Conservation (phyloP, 2,888 invertebrate genomes). For the Taenaris catops region DNA sequence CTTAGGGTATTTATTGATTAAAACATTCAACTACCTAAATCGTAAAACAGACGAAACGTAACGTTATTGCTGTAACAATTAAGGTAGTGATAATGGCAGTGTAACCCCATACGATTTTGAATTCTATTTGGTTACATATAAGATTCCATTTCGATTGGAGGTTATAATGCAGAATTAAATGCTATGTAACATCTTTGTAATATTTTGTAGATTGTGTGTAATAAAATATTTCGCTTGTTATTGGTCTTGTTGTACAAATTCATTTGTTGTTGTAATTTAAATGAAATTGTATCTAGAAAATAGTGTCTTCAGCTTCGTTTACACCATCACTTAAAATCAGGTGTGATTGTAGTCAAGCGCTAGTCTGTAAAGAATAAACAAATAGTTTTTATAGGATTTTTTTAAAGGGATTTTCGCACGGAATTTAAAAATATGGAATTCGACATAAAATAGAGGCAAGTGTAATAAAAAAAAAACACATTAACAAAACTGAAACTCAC, state of each 20-base stretch:
- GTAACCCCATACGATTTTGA: slow-evolving; percentile 24
- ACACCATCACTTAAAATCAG: too few species aligned
- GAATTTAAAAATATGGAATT: too few species aligned
- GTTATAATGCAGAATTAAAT: slow-evolving; percentile 39
- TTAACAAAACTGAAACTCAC: too few species aligned
- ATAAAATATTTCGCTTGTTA: slow-evolving; percentile 59
- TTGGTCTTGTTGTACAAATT: background rate
- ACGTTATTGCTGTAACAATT: slow-evolving; percentile 64
- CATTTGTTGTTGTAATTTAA: background rate
- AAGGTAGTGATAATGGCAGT: slow-evolving; percentile 58
- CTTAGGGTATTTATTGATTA: slow-evolving; percentile 31
- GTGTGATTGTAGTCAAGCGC: too few species aligned
- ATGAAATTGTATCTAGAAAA: too few species aligned
- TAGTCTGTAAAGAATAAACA: too few species aligned
- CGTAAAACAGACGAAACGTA: slow-evolving; percentile 70
- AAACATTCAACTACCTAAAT: slow-evolving; percentile 34
- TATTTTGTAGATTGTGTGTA: slow-evolving; percentile 53
- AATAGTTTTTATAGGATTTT: too few species aligned
- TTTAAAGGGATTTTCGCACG: too few species aligned
- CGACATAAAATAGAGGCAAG: too few species aligned
- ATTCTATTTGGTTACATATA: slow-evolving; percentile 24
- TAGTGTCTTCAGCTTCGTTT: too few species aligned
- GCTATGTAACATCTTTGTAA: slow-evolving; percentile 57
- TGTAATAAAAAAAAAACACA: too few species aligned
- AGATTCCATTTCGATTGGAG: slow-evolving; percentile 30